Evolutionary conservation across 2,888 invertebrate species (phyloP), one percentile per base, ranked within the genome.

Genomic region (Archips crataeganus): DNA sequence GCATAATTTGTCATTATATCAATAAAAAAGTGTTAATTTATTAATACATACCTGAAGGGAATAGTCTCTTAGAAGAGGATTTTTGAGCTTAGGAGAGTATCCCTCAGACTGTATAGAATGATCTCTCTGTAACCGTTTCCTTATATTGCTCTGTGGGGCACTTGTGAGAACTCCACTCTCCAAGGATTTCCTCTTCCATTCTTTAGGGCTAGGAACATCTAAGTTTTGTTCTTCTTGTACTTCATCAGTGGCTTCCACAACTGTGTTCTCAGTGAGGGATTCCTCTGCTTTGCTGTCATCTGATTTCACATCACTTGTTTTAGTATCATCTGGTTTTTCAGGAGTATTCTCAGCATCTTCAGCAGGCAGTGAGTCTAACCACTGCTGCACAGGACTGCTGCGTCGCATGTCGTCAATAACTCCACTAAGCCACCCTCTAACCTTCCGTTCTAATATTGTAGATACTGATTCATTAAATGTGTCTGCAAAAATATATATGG

Each of bases 361-460:
- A 75, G 87, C 87, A 45, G 97, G 96, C 77, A 97, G 88, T 8
- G 96, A 96, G 83, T 97, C 96, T 77, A 97, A 95, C 97, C 97
- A 97, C 91, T 97, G 96, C 79, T 97, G 97, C 68, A 97, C 96
- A 65, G 96, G 95, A 78, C 96, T 96, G 84, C 96, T 96, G 73
- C 96, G 95, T 80, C 95, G 89, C 96, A 96, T 96, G 81, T 95
- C 95, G 87, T 93, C 92, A 77, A 95, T 89, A 3, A 95, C 93
- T 60, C 94, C 93, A 79, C 90, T 91, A 32, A 95, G 84, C 95
- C 94, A 95, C 79, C 92, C 90, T 77, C 94, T 86, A 47, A 94
- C 93, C 84, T 93, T 93, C 72, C 93, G 84, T 79, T 94, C 94
- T 81, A 95, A 82, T 86, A 93, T 85, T 79, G 93, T 87, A 73